A percentile compares a stretch with the other conserved stretches of the same genome.
Conservation (phyloP, 1,140 invertebrate species). For the Brachionus paranguensis region DNA sequence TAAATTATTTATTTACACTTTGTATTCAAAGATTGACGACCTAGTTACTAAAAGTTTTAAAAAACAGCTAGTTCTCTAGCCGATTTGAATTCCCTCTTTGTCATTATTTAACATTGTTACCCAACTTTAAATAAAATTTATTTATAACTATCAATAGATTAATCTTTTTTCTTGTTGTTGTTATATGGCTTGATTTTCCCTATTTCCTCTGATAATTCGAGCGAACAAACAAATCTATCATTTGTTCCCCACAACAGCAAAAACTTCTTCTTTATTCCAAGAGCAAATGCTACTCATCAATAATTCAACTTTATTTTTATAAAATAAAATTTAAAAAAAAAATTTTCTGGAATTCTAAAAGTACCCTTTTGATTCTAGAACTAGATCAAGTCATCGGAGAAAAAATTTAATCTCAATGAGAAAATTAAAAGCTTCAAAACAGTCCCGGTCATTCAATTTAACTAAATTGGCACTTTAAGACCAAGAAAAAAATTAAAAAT, state of each 20-base stretch:
- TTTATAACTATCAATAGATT: not conserved
- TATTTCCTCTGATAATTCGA: not conserved
- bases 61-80: not conserved
- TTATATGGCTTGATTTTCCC: not conserved
- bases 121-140: not conserved
- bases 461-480: not conserved
- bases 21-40: not conserved
- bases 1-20: constrained; percentile 3
- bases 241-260: not conserved
- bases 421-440: not conserved
- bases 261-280: not conserved
- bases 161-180: not conserved
- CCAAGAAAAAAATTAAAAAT: not conserved
- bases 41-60: not conserved
- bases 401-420: not conserved
- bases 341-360: not conserved
- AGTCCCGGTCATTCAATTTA: not conserved
- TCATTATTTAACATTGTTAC: not conserved
- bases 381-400: not conserved
- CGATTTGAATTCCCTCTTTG: not conserved
- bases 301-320: not conserved
- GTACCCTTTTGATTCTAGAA: not conserved
- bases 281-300: not conserved
- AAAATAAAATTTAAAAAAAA: not conserved
- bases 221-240: not conserved